phyloP scores from a whole-genome alignment of 2,113 vertebrate species.

The Lycocorax pyrrhopterus region DNA sequence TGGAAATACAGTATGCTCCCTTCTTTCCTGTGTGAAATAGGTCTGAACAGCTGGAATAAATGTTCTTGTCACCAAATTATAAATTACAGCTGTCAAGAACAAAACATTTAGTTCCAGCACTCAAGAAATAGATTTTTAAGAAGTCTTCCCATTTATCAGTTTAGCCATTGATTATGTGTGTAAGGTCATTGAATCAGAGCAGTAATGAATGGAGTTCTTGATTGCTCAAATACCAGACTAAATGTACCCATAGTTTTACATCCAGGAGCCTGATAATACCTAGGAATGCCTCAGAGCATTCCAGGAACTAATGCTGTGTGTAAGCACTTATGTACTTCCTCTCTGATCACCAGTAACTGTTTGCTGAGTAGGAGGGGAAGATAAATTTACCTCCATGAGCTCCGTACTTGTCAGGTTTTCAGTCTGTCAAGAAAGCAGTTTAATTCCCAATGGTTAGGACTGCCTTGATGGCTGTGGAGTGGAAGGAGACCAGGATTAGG shows the following conservation, averaged over 20 bases:
- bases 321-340: neutral
- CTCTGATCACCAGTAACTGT: neutral
- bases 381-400: neutral
- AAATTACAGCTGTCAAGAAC: slow-evolving; percentile 62
- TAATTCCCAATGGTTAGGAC: neutral
- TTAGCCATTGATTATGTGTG: slow-evolving; percentile 68
- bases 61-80: slow-evolving; percentile 57
- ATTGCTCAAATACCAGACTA: neutral
- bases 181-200: slow-evolving; percentile 56
- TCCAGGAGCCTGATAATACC: slow-evolving; percentile 16
- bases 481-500: neutral
- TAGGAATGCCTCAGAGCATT: slow-evolving; percentile 18
- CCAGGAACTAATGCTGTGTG: neutral
- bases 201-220: slow-evolving; percentile 44
- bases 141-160: slow-evolving; percentile 66
- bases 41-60: slow-evolving; percentile 63
- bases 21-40: neutral
- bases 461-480: neutral
- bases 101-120: slow-evolving; percentile 62
- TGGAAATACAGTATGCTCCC: neutral
- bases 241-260: slow-evolving; percentile 3
- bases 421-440: neutral
- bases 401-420: neutral
- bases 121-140: slow-evolving; percentile 69
- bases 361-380: neutral